Evolutionary conservation across 2,888 invertebrate genomes (phyloP).

Genomic region (Idaea aversata): DNA sequence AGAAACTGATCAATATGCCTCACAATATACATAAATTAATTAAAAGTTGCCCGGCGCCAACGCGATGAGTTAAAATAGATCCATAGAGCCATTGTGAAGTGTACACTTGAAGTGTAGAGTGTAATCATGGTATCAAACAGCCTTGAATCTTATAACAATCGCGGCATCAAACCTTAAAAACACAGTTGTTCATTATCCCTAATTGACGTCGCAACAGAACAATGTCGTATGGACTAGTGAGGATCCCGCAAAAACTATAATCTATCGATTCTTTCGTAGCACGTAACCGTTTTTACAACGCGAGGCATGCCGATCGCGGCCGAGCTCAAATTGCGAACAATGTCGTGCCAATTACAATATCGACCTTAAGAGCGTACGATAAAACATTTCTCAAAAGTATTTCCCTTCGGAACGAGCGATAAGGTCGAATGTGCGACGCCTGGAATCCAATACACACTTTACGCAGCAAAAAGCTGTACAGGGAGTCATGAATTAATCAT

Average conservation of each 20-base stretch:
- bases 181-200: conserved; percentile 70
- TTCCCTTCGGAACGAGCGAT: conserved; percentile 31
- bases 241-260: conserved; percentile 64
- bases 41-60: not conserved
- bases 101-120: conserved; percentile 12
- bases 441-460: conserved; percentile 56
- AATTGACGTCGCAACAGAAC: conserved; percentile 69
- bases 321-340: conserved; percentile 53
- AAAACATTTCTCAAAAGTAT: conserved; percentile 34
- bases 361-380: conserved; percentile 49
- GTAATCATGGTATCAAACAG: conserved; percentile 35
- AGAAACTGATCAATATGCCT: not conserved
- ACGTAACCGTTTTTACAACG: conserved; percentile 64
- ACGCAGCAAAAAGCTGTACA: conserved; percentile 58
- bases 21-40: not conserved
- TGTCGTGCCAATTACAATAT: conserved; percentile 61
- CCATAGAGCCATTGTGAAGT: conserved; percentile 24
- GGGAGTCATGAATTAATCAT: conserved; percentile 70
- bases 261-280: conserved; percentile 71
- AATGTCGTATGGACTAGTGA: conserved; percentile 65
- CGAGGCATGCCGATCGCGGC: conserved; percentile 62
- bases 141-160: conserved; percentile 48
- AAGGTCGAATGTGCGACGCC: conserved; percentile 35
- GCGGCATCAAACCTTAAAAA: conserved; percentile 51
- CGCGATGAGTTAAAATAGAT: conserved; percentile 3